Base-by-base conservation (phyloP, 1,140 invertebrate species). In the Cydia strobilella region DNA sequence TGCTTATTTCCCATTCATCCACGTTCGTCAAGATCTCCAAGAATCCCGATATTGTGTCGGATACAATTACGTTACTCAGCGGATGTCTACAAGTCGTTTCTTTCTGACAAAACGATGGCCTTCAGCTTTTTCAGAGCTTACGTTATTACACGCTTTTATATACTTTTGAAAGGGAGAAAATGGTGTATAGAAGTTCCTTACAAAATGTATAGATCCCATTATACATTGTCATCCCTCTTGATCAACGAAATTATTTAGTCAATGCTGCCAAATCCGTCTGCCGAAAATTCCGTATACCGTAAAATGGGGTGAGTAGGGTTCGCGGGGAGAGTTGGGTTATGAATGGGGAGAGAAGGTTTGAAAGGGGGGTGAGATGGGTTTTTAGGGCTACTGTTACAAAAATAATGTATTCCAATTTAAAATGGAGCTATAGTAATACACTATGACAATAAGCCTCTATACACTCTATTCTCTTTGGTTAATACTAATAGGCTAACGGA, bases 1-100 rank as follows among this genome's bases (percentile, higher is more conserved):
- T n/a, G 18, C 6, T 59, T 10, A 59, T 59, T 59, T 59, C 18
- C 7, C 10, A 59, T 59, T 59, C 54, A 59, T 59, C 6, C 20
- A 10, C 18, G 9, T n/a, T 23, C 12, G 54, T 59, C 1, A 59
- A 23, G 54, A 59, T 23, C 54, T 59, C 18, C 15, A 51, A 51
- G 48, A 51, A 51, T 51, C 48, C 1, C n/a, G 48, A 59, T 59
- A 59, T 59, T 59, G 54, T 59, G n/a, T 59, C 20, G 54, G 54
- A 59, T 59, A 59, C 20, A 12, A 12, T 5, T 23, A 23, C 2
- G 54, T 20, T n/a, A 13, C 15, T 59, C 54, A 18, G 15, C 4
- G 54, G 54, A 59, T 23, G 12, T 23, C 54, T 59, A 23, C 2
- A 59, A 23, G 54, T 12, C 9, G 4, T 59, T 23, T 59, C 54